These are phyloP conservation scores for Pogonus chalceus DNA, from an alignment of 1,140 invertebrate species.

Conservation along the genomic window DNA sequence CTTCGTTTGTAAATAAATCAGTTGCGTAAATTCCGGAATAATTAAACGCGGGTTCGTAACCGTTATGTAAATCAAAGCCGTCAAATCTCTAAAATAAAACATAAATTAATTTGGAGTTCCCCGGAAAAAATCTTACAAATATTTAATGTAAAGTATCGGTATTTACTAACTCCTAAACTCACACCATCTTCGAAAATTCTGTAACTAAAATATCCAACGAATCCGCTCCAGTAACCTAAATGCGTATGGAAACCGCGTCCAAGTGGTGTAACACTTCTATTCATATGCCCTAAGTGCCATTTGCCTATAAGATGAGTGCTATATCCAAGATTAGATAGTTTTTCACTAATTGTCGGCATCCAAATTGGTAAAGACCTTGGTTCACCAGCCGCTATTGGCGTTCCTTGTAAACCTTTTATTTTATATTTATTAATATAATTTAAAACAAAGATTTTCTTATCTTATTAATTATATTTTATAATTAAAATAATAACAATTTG, in stretches of 20 bases:
- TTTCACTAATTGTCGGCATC: conserved; percentile 54
- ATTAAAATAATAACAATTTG: too few species aligned
- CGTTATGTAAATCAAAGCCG: conserved; percentile 26
- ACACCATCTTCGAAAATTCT: conserved; percentile 8
- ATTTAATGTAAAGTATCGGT: too few species aligned
- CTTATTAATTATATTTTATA: too few species aligned
- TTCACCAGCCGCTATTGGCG: conserved; percentile 42
- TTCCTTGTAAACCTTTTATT: conserved; percentile 48
- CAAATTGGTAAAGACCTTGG: conserved; percentile 45
- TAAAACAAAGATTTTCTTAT: too few species aligned
- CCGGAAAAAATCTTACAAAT: too few species aligned
- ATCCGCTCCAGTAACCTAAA: conserved; percentile 54
- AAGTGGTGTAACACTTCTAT: conserved; percentile 38
- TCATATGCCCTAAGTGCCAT: conserved; percentile 63
- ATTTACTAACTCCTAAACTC: too few species aligned
- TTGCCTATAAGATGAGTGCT: conserved; percentile 79
- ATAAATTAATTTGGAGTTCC: too few species aligned
- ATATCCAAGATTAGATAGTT: conserved; percentile 67
- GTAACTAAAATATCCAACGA: conserved; percentile 50
- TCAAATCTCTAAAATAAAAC: conserved; percentile 13
- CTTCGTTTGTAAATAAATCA: conserved; percentile 63
- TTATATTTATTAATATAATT: background rate
- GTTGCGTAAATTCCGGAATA: conserved; percentile 59
- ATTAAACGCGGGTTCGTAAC: conserved; percentile 35
- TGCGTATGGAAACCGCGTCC: conserved; percentile 51